phyloP scores from a whole-genome alignment of 64 coral and sea anemone genomes.

The Cladopsammia gracilis region DNA sequence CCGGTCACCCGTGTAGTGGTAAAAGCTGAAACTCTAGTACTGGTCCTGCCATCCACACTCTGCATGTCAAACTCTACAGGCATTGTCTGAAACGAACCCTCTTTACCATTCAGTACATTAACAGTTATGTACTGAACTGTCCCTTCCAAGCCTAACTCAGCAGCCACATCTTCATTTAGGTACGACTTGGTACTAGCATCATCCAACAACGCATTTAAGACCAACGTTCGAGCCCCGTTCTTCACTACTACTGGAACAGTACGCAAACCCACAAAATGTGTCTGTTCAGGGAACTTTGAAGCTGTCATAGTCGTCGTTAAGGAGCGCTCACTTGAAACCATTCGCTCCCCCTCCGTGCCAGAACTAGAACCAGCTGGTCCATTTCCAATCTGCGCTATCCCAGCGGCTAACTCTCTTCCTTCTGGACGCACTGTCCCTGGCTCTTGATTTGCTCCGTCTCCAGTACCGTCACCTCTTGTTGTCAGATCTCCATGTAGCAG shows the following conservation, averaged over 20 bases:
- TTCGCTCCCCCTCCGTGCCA: no score
- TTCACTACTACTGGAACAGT: constrained; percentile 56
- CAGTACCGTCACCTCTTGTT: no score
- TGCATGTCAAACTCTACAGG: constrained; percentile 18
- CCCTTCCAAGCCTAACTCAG: constrained; percentile 36
- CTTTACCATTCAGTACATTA: constrained; percentile 37
- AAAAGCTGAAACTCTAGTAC: neutral
- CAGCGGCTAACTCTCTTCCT: no score
- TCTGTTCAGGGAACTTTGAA: neutral
- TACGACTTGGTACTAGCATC: constrained; percentile 57
- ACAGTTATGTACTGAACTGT: neutral
- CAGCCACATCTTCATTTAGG: constrained; percentile 54
- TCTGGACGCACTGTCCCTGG: no score
- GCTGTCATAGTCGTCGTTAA: no score
- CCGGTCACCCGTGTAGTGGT: neutral
- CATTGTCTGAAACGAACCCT: constrained; percentile 18
- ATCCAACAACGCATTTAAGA: constrained; percentile 50
- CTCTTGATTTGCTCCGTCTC: no score
- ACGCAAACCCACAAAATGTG: constrained; percentile 35
- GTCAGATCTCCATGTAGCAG: neutral
- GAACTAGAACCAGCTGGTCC: no score
- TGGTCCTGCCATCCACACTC: constrained; percentile 13
- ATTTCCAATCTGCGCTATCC: no score
- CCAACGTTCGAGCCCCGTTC: constrained; percentile 20
- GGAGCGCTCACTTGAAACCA: no score